These are phyloP conservation scores for Bradypodion ventrale DNA, from an alignment of 2,797 vertebrate species.

Conservation along the genomic window DNA sequence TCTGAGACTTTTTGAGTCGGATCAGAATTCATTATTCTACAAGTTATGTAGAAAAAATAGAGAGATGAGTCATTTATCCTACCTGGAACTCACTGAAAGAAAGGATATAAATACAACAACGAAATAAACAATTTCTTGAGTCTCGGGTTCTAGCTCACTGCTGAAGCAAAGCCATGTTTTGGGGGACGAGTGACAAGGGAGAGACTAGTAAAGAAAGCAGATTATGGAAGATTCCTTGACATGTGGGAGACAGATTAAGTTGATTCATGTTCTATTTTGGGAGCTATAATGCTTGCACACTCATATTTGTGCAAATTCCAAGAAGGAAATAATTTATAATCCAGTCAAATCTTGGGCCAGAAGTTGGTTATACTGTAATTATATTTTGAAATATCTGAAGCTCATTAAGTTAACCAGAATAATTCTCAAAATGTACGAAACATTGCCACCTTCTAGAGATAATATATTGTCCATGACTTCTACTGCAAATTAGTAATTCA, in stretches of 20 bases:
- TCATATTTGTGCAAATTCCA: neutral
- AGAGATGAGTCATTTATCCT: neutral
- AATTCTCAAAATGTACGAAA: neutral
- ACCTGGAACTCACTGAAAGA: neutral
- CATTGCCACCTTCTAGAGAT: too few species aligned
- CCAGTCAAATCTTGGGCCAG: neutral
- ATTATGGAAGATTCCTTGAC: neutral
- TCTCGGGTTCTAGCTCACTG: neutral
- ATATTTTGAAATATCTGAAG: neutral
- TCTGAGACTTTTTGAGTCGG: neutral
- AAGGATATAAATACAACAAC: neutral
- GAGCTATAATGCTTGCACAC: neutral
- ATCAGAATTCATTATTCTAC: neutral
- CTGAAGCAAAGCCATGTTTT: neutral
- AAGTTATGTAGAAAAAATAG: neutral
- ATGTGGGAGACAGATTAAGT: neutral
- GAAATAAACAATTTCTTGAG: neutral
- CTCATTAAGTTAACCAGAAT: neutral
- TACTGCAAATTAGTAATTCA: neutral
- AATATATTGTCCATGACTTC: neutral
- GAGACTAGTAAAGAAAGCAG: neutral
- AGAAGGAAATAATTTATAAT: neutral
- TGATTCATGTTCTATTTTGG: neutral
- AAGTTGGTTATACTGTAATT: neutral
- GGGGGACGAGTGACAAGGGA: neutral